Evolutionary conservation across 2,888 invertebrate genomes (phyloP), one percentile per base, ranked within the genome.

Genomic region (Adela reaumurella): DNA sequence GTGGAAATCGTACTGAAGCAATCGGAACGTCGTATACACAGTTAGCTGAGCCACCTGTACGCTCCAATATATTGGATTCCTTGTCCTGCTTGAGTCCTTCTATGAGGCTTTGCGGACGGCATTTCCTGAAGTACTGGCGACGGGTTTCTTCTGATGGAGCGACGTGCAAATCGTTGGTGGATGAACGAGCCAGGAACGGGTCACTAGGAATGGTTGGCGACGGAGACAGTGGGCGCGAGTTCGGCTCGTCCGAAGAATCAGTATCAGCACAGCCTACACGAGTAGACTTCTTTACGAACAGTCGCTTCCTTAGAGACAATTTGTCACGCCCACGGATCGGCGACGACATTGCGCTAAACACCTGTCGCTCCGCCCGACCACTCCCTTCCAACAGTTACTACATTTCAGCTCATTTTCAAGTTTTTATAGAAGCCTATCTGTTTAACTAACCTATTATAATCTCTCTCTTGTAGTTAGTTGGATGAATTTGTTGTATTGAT

Each of bases 211-310:
- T 3, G 11, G 35, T 14, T 14, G 35, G 35, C 11, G 70, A 74
- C 42, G 78, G 78, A 46, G 78, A 78, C 55, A 72, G 74, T n/a
- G 78, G 76, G 47, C 78, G 67, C 45, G 78, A 78, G 43, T 68
- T 59, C 51, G 71, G 67, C 54, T 77, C 78, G 55, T 76, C 76
- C 55, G 71, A 71, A 28, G 76, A 78, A 62, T 77, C 78, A 48
- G 74, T 68, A 60, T 79, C 78, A 52, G 77, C 70, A 65, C 80
- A 80, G 51, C 80, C 80, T 57, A 80, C 80, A 71, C 76, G 78
- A 29, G 79, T 78, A 4, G 80, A 79, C 58, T 80, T 80, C 59
- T 78, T 79, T 49, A 78, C 79, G 56, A 80, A 74, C 51, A 80
- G 57, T 46, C 79, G 68, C 59, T 80, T 79, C 35, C 80, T 70